Percentiles rank a stretch among this genome's conserved stretches.
phyloP scores from a whole-genome alignment of 2,888 invertebrate genomes.

The Agrochola circellaris region DNA sequence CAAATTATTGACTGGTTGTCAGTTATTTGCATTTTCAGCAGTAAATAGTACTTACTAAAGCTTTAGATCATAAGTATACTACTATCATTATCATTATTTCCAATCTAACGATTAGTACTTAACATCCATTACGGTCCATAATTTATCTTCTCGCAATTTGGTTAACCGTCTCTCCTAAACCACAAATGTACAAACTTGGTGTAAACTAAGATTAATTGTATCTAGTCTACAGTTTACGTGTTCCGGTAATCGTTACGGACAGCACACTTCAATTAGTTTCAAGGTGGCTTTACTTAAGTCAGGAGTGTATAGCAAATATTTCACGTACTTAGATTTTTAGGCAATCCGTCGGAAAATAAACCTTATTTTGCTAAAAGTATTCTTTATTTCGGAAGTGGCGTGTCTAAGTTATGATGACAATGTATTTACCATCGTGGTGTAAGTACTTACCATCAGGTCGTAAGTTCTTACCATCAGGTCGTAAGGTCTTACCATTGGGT shows the following conservation, averaged over 20 bases:
- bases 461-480: background rate
- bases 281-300: conserved; percentile 28
- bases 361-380: background rate
- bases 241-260: conserved; percentile 28
- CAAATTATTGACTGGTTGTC: background rate
- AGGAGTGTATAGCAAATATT: background rate
- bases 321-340: background rate
- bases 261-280: conserved; percentile 45
- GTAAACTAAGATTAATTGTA: conserved; percentile 43
- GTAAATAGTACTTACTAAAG: background rate
- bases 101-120: conserved; percentile 3
- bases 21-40: background rate
- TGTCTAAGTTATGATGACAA: background rate
- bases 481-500: no score
- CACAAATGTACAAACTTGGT: conserved; percentile 8
- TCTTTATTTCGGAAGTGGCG: background rate
- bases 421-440: background rate
- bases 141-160: conserved; percentile 34
- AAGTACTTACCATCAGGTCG: background rate
- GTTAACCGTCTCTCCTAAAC: conserved; percentile 13
- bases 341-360: background rate
- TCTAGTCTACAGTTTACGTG: conserved; percentile 7
- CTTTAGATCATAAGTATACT: background rate
- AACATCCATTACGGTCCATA: conserved; percentile 4
- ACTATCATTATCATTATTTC: background rate